phyloP scores from a whole-genome alignment of 2,113 vertebrate genomes.

The Callopanchax toddi region DNA sequence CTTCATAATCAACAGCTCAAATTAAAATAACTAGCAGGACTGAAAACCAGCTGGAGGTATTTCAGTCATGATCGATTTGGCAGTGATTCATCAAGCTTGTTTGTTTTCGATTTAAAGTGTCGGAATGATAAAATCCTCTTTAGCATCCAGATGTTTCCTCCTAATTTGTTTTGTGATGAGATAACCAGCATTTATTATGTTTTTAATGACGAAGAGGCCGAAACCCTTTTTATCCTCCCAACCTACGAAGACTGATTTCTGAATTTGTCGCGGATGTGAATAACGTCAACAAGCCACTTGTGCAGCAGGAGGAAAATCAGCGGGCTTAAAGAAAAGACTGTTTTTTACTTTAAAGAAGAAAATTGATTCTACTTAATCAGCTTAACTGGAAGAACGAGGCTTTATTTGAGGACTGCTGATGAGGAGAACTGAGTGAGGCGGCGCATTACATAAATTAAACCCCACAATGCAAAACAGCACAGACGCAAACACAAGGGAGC shows the following conservation, averaged over 20 bases:
- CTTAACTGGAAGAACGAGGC: conserved; percentile 23
- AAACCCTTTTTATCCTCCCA: conserved; percentile 5
- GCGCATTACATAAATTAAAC: conserved; percentile 50
- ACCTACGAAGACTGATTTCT: conserved; percentile 21
- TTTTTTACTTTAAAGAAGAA: conserved; percentile 23
- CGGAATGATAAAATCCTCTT: conserved; percentile 5
- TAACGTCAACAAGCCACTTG: conserved; percentile 7
- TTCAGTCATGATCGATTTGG: conserved; percentile 56
- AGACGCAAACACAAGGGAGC: conserved; percentile 10
- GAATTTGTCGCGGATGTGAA: conserved; percentile 10
- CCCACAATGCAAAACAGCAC: conserved; percentile 12
- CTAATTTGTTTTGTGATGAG: conserved; percentile 13
- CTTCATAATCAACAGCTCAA: conserved; percentile 50
- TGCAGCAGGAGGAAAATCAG: conserved; percentile 7
- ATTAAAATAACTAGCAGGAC: conserved; percentile 38
- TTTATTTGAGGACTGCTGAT: conserved; percentile 25
- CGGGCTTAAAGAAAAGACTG: conserved; percentile 4
- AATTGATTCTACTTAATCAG: conserved; percentile 13
- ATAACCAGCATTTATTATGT: conserved; percentile 5
- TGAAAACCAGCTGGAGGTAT: conserved; percentile 54
- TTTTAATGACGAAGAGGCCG: conserved; percentile 6
- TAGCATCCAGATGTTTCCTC: conserved; percentile 16
- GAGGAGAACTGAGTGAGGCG: conserved; percentile 16
- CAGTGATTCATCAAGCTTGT: conserved; percentile 22
- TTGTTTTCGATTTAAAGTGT: conserved; percentile 9